These are phyloP conservation scores for Motacilla alba DNA, from an alignment of 2,113 vertebrate genomes.

Conservation along the genomic window DNA sequence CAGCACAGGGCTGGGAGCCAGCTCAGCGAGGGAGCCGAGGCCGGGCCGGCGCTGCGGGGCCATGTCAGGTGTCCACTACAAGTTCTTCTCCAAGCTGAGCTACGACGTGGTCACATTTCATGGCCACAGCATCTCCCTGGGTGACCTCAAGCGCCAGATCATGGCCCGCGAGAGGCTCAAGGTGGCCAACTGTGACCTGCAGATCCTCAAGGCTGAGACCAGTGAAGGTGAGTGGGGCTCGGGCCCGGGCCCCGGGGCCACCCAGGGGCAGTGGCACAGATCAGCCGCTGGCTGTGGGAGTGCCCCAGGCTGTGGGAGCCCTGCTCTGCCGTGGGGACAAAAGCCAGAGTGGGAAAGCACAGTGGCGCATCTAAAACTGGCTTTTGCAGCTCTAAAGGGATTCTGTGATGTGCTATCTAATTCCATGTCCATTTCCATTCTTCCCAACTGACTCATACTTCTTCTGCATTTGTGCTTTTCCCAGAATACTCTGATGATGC, in stretches of 20 bases:
- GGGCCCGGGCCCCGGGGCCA: not conserved
- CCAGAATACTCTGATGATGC: constrained; percentile 87
- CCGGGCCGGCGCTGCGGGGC: fast-evolving
- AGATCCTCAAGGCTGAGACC: not conserved
- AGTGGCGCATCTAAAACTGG: not conserved
- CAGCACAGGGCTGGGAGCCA: not conserved
- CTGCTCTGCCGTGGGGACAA: not conserved
- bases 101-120: not conserved
- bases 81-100: not conserved
- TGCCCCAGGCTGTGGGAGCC: not conserved
- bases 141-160: not conserved
- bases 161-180: not conserved
- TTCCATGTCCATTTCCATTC: not conserved
- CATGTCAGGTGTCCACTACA: not conserved
- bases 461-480: not conserved
- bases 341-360: fast-evolving
- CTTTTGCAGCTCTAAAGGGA: not conserved
- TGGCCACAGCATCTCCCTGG: not conserved
- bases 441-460: not conserved
- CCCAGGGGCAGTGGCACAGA: not conserved
- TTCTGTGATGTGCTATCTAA: not conserved
- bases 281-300: not conserved
- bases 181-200: not conserved
- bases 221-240: not conserved
- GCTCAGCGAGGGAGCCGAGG: not conserved